Conservation (phyloP, 1,140 invertebrate genomes). For the Aphelinus certus region DNA sequence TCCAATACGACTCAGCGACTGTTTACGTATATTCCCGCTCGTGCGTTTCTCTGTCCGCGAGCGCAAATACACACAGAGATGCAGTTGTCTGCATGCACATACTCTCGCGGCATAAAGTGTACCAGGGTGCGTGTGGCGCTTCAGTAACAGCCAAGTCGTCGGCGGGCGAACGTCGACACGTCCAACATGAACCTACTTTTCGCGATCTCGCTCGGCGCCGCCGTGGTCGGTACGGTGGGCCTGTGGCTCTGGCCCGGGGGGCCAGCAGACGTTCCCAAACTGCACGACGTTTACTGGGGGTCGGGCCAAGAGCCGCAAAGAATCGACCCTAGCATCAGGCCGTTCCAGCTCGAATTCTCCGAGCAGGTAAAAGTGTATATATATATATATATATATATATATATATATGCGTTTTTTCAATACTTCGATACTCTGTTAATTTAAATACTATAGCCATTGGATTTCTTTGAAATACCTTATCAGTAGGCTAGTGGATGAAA, state of each 20-base stretch:
- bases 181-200: conserved; percentile 4
- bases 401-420: background rate
- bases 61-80: too few relatives aligned
- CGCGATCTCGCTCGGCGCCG: background rate
- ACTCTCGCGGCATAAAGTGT: conserved; percentile 8
- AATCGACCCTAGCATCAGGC: conserved; percentile 9
- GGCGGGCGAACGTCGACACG: background rate
- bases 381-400: background rate
- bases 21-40: too few relatives aligned
- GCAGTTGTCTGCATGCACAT: too few relatives aligned
- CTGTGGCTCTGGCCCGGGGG: background rate
- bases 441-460: background rate
- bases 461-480: background rate
- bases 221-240: background rate
- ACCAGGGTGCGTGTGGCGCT: too few relatives aligned
- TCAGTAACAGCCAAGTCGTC: conserved; percentile 23
- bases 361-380: conserved; percentile 1
- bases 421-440: background rate
- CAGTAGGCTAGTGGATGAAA: background rate
- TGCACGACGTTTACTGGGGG: conserved; percentile 27
- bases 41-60: too few relatives aligned
- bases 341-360: conserved; percentile 24
- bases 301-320: conserved; percentile 1
- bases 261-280: background rate
- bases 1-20: too few relatives aligned